These are phyloP conservation scores for Pleuronectes platessa DNA, from an alignment of 2,113 vertebrate genomes.

Conservation along the genomic window DNA sequence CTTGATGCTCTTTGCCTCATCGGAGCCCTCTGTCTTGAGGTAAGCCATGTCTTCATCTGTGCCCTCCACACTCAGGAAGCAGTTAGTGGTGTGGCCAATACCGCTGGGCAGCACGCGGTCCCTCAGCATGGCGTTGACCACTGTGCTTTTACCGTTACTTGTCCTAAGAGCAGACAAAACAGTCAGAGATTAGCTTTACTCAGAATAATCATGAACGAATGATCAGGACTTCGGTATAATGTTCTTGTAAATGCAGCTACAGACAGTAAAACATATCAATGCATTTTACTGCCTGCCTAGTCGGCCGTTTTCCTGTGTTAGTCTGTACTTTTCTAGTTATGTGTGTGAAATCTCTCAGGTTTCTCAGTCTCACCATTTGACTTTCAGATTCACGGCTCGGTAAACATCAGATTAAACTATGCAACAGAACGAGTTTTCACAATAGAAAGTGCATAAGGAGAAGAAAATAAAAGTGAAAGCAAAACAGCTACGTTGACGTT, in stretches of 20 bases:
- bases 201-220: no score
- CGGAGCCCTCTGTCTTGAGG: constrained; percentile 96
- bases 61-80: constrained; percentile 97
- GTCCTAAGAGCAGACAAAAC: constrained; percentile 82
- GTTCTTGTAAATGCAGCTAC: no score
- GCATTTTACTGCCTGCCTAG: no score
- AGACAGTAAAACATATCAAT: no score
- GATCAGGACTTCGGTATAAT: no score
- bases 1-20: constrained; percentile 97
- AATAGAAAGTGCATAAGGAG: neutral
- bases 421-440: neutral
- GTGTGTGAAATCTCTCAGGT: neutral
- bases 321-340: neutral
- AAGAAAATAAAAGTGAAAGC: constrained; percentile 16
- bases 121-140: constrained; percentile 96
- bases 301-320: no score
- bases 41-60: constrained; percentile 96
- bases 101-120: constrained; percentile 97
- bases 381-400: neutral
- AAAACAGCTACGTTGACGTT: neutral
- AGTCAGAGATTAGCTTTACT: neutral
- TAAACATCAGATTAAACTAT: neutral
- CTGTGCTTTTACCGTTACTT: constrained; percentile 97
- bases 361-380: neutral
- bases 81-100: constrained; percentile 99